A percentile compares a stretch with the other conserved stretches of the same genome.
Conservation (phyloP, 2,113 vertebrate species). For the Cephalopholis sonnerati region DNA sequence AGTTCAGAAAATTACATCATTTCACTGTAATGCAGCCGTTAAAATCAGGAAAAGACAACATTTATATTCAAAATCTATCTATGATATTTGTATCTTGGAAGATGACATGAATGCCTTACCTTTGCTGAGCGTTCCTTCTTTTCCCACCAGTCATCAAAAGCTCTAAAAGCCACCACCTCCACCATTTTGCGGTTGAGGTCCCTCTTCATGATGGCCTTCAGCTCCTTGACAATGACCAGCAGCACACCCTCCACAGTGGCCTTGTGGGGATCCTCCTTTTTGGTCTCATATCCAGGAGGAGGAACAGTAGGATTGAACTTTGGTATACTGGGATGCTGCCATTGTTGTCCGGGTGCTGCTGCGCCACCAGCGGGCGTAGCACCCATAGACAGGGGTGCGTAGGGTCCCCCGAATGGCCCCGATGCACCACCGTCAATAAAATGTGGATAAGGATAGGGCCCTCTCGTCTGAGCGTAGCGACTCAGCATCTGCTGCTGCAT, state of each 20-base stretch:
- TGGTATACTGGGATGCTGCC: slow-evolving; percentile 89
- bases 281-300: slow-evolving; percentile 92
- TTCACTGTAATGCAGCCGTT: too few species aligned
- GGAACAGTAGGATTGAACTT: slow-evolving; percentile 96
- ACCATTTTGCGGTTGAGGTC: slow-evolving; percentile 99
- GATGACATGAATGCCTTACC: slow-evolving; percentile 78
- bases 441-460: slow-evolving; percentile 90
- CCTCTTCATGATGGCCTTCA: slow-evolving; percentile 99
- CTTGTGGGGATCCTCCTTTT: slow-evolving; percentile 98
- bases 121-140: slow-evolving; percentile 96
- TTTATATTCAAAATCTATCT: too few species aligned
- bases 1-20: too few species aligned
- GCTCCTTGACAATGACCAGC: slow-evolving; percentile 96
- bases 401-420: slow-evolving; percentile 86
- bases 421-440: slow-evolving; percentile 85
- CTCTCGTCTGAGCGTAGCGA: slow-evolving; percentile 94
- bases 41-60: too few species aligned
- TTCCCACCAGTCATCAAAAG: slow-evolving; percentile 99
- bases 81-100: too few species aligned
- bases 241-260: slow-evolving; percentile 96
- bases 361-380: slow-evolving; percentile 61
- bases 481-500: slow-evolving; percentile 99
- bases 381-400: slow-evolving; percentile 88
- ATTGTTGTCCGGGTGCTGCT: slow-evolving; percentile 88
- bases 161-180: slow-evolving; percentile 97